phyloP scores from a whole-genome alignment of 2,888 invertebrate species.

The Eilema depressum region DNA sequence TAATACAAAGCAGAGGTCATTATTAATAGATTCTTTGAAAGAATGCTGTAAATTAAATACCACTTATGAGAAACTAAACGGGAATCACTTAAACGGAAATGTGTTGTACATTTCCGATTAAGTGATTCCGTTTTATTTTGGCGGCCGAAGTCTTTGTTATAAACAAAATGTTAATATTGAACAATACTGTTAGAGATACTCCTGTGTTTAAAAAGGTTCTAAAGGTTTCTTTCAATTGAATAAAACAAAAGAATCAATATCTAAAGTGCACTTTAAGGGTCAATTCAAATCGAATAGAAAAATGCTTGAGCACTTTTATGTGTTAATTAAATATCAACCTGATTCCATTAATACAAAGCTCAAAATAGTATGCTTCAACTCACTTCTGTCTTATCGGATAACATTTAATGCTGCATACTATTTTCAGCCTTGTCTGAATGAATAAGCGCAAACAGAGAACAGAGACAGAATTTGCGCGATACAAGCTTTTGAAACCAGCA shows the following conservation, averaged over 20 bases:
- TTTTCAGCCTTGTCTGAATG: too few species aligned
- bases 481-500: too few species aligned
- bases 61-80: not conserved
- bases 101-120: too few species aligned
- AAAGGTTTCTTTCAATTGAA: not conserved
- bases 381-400: too few species aligned
- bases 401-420: too few species aligned
- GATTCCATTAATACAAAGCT: too few species aligned
- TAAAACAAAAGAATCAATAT: not conserved
- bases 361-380: too few species aligned
- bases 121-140: not conserved
- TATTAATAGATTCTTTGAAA: conserved; percentile 1
- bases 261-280: not conserved
- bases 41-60: not conserved
- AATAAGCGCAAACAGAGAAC: too few species aligned
- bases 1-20: not conserved
- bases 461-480: too few species aligned
- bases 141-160: not conserved
- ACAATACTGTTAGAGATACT: not conserved
- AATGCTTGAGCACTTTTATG: too few species aligned
- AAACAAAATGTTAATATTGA: not conserved
- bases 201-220: not conserved
- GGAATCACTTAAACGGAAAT: not conserved
- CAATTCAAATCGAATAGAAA: too few species aligned
- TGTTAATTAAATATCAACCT: too few species aligned